A percentile compares a stretch with the other conserved stretches of the same genome.
These are phyloP conservation scores for Ceratitis capitata DNA, from an alignment of 1,140 invertebrate species.

Conservation along the genomic window DNA sequence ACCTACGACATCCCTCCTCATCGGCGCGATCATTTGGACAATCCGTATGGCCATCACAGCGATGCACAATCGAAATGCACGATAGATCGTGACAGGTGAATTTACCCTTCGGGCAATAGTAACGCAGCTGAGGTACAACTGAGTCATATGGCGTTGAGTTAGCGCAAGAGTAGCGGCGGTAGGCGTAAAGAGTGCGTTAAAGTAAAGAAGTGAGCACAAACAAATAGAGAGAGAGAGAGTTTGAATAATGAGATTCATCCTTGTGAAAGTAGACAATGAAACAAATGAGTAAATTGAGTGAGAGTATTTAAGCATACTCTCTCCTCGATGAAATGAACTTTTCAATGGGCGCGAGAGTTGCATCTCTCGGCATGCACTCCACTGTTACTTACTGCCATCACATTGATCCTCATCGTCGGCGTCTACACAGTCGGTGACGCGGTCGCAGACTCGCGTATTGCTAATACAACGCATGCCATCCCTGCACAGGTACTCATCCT, in stretches of 20 bases:
- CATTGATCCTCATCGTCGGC: slow-evolving; percentile 78
- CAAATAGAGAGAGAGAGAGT: slow-evolving; percentile 18
- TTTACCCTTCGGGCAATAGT: slow-evolving; percentile 68
- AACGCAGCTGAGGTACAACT: slow-evolving; percentile 60
- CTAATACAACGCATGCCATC: slow-evolving; percentile 69
- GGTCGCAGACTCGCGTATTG: slow-evolving; percentile 71
- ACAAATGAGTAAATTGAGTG: background rate
- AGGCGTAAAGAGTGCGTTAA: background rate
- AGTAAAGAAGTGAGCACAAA: background rate
- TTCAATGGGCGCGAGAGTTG: background rate
- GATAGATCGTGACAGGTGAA: slow-evolving; percentile 73
- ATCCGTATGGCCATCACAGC: slow-evolving; percentile 68
- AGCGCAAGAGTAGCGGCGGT: background rate
- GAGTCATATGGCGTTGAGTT: background rate
- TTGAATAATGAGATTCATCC: background rate
- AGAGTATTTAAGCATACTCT: background rate
- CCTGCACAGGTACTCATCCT: slow-evolving; percentile 71
- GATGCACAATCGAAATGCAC: slow-evolving; percentile 75
- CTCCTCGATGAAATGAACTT: background rate
- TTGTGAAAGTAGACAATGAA: too few species aligned
- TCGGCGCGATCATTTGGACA: slow-evolving; percentile 70
- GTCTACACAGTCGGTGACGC: slow-evolving; percentile 74
- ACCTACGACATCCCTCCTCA: slow-evolving; percentile 71
- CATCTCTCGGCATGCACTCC: background rate
- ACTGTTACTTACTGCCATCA: slow-evolving; percentile 65